Evolutionary conservation across 2,888 invertebrate genomes (phyloP).

Genomic region (Coelogynopora nodosa): DNA sequence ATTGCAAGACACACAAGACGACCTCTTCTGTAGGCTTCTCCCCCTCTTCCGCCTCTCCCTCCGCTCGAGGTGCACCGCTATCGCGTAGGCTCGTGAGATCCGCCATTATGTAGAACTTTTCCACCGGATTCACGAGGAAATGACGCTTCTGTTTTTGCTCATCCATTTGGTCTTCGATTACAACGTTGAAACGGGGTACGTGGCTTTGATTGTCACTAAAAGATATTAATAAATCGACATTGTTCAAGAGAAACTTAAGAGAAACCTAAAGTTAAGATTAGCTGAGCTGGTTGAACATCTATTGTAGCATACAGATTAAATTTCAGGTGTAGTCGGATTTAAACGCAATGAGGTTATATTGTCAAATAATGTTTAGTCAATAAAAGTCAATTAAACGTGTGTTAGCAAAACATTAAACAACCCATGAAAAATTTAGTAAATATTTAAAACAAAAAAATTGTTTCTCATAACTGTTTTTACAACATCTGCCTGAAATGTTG

Average conservation of each 20-base stretch:
- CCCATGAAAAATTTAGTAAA: no score
- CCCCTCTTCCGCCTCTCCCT: neutral
- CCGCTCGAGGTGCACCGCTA: neutral
- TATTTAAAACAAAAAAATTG: no score
- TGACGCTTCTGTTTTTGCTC: slow-evolving; percentile 1
- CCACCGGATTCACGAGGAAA: neutral
- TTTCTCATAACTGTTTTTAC: no score
- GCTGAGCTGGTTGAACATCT: neutral
- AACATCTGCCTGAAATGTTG: no score
- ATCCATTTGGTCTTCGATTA: slow-evolving; percentile 21
- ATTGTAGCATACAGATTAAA: no score
- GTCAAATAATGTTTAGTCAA: no score
- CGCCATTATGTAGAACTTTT: slow-evolving; percentile 26
- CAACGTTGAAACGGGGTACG: neutral
- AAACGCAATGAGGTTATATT: no score
- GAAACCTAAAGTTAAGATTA: neutral
- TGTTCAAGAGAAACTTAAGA: no score
- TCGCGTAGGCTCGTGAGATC: neutral
- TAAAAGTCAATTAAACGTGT: no score
- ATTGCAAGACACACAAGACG: neutral
- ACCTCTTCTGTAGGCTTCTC: neutral
- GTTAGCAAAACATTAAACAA: no score
- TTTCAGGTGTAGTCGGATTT: no score
- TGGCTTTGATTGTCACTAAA: neutral
- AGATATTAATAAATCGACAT: no score